Percentiles rank a stretch among this genome's conserved stretches.
Evolutionary conservation across 2,113 vertebrate genomes (phyloP).

Genomic region (Passer domesticus): DNA sequence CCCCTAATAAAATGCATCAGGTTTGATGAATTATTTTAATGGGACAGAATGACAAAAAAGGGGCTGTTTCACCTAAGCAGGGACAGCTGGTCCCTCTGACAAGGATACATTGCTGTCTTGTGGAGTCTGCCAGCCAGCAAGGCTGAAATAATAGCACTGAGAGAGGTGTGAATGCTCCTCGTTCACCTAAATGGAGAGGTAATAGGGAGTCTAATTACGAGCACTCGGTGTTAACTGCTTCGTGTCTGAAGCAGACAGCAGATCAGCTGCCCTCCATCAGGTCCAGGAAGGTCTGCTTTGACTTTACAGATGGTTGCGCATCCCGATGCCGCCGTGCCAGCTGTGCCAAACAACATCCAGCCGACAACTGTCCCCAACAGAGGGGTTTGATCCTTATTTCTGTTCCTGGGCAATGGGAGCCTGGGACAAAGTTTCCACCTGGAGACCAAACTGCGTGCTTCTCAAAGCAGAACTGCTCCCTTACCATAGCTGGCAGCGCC

Average conservation of each 20-base stretch:
- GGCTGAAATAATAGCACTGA: slow-evolving; percentile 52
- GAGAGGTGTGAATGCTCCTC: slow-evolving; percentile 49
- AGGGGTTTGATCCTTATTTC: neutral
- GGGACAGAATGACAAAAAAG: slow-evolving; percentile 69
- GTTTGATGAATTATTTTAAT: slow-evolving; percentile 69
- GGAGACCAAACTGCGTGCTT: neutral
- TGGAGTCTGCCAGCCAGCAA: slow-evolving; percentile 61
- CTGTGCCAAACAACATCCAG: neutral
- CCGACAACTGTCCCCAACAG: neutral
- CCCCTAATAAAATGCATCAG: slow-evolving; percentile 12
- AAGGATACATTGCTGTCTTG: slow-evolving; percentile 68
- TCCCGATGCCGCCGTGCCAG: accelerated
- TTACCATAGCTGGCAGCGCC: accelerated
- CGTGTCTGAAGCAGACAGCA: neutral
- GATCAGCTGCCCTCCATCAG: neutral
- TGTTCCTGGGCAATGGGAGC: neutral
- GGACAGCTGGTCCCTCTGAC: slow-evolving; percentile 69
- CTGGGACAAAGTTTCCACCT: neutral
- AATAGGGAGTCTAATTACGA: slow-evolving; percentile 60
- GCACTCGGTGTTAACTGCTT: slow-evolving; percentile 60
- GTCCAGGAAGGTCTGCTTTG: neutral
- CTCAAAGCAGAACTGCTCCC: neutral
- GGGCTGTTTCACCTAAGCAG: slow-evolving; percentile 57
- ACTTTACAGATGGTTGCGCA: neutral
- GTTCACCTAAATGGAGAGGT: slow-evolving; percentile 64